phyloP scores from a whole-genome alignment of 1,140 invertebrate species.

The Drosophila sturtevanti region DNA sequence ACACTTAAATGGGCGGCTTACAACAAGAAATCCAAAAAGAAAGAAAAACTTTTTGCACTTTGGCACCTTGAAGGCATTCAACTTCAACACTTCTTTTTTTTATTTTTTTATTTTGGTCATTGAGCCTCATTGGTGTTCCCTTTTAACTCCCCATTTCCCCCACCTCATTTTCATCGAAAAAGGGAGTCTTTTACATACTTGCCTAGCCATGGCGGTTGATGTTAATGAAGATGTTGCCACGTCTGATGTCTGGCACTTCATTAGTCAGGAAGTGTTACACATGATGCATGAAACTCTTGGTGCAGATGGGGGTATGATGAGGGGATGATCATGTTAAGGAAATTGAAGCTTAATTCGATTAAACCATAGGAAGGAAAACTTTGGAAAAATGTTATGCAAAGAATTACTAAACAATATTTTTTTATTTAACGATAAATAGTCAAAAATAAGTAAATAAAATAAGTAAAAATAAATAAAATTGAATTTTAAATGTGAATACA shows the following conservation, averaged over 20 bases:
- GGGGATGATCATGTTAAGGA: constrained; percentile 32
- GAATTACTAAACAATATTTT: constrained; percentile 1
- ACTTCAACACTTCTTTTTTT: constrained; percentile 51
- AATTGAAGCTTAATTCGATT: constrained; percentile 48
- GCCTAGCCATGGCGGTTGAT: constrained; percentile 23
- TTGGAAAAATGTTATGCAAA: neutral
- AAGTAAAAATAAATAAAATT: too few species aligned
- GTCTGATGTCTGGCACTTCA: constrained; percentile 52
- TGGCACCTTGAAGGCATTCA: constrained; percentile 40
- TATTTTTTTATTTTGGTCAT: constrained; percentile 18
- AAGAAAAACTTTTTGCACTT: constrained; percentile 52
- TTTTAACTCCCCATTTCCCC: neutral
- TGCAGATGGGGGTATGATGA: neutral
- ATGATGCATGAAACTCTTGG: constrained; percentile 25
- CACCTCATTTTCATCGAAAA: neutral
- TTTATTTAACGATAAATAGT: neutral
- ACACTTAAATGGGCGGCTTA: constrained; percentile 76
- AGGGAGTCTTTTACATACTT: constrained; percentile 51
- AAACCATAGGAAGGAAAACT: neutral
- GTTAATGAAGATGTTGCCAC: constrained; percentile 73
- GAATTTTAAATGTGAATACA: too few species aligned
- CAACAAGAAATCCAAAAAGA: constrained; percentile 29
- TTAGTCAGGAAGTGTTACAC: constrained; percentile 77
- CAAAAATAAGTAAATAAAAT: neutral
- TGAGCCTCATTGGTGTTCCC: neutral